Percentiles rank a stretch among this genome's conserved stretches.
Conservation (phyloP, 1,140 invertebrate species). For the Neocloeon triangulifer region DNA sequence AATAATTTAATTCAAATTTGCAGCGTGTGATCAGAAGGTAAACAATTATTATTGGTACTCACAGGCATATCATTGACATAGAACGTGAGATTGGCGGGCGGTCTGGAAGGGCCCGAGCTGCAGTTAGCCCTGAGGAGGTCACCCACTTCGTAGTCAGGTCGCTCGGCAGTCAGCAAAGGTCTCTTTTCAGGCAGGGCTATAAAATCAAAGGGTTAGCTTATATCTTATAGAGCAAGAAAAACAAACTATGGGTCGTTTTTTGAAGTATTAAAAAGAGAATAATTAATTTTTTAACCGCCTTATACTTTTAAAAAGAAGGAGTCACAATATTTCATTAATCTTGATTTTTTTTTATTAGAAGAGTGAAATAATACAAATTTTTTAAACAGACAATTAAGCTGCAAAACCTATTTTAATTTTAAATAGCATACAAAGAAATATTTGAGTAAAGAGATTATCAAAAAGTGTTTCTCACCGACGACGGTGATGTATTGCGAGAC, state of each 20-base stretch:
- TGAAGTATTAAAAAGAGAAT: constrained; percentile 10
- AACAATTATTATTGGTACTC: too few species aligned
- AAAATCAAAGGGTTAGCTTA: too few species aligned
- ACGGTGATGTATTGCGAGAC: constrained; percentile 12
- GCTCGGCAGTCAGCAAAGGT: constrained; percentile 26
- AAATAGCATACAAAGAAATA: neutral
- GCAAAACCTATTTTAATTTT: neutral
- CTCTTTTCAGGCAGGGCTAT: constrained; percentile 16
- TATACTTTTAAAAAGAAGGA: too few species aligned
- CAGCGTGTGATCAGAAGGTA: too few species aligned
- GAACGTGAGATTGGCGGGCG: constrained; percentile 19
- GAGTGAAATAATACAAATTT: too few species aligned
- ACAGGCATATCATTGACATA: constrained; percentile 16
- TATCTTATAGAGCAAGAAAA: too few species aligned
- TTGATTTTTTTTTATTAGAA: too few species aligned
- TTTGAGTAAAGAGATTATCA: too few species aligned
- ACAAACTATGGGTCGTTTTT: constrained; percentile 13
- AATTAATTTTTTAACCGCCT: too few species aligned
- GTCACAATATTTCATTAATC: too few species aligned
- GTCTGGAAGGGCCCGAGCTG: constrained; percentile 32
- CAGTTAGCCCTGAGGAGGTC: constrained; percentile 52
- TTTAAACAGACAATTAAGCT: neutral
- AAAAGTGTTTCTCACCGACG: constrained; percentile 13
- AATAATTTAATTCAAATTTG: too few species aligned
- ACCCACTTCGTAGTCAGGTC: constrained; percentile 45